Conservation (phyloP, 1,140 invertebrate genomes). For the Zaprionus vittiger region DNA sequence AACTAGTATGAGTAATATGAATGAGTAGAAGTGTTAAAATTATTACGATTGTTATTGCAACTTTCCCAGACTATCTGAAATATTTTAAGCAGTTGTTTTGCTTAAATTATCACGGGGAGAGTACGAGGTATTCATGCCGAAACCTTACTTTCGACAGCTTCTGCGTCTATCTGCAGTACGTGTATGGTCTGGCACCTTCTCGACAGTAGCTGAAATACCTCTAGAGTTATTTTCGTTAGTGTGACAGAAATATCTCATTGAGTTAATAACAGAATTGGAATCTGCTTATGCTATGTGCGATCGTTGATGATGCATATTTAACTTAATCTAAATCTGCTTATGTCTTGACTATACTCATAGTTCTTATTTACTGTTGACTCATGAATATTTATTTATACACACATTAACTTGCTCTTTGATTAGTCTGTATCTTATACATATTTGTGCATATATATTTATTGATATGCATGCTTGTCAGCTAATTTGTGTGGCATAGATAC, state of each 20-base stretch:
- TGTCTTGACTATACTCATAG: no score
- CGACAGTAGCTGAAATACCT: neutral
- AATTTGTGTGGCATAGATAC: neutral
- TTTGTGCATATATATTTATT: no score
- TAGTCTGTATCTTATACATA: no score
- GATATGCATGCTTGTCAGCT: neutral
- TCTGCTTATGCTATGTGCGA: neutral
- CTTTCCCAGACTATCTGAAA: neutral
- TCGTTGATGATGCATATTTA: no score
- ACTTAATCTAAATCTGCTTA: no score
- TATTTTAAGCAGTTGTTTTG: neutral
- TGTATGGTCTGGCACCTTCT: neutral
- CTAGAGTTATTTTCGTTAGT: neutral
- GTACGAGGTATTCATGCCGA: neutral
- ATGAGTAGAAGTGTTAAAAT: neutral
- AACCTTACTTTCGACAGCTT: neutral
- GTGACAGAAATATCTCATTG: neutral
- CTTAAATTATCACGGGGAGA: neutral
- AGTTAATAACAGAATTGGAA: neutral
- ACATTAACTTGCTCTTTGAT: no score
- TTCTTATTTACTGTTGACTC: no score
- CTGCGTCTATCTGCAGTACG: neutral
- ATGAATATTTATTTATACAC: no score
- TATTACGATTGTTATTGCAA: neutral
- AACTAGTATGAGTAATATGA: neutral